Conservation (phyloP, 2,888 invertebrate species). For the Latrodectus hesperus region DNA sequence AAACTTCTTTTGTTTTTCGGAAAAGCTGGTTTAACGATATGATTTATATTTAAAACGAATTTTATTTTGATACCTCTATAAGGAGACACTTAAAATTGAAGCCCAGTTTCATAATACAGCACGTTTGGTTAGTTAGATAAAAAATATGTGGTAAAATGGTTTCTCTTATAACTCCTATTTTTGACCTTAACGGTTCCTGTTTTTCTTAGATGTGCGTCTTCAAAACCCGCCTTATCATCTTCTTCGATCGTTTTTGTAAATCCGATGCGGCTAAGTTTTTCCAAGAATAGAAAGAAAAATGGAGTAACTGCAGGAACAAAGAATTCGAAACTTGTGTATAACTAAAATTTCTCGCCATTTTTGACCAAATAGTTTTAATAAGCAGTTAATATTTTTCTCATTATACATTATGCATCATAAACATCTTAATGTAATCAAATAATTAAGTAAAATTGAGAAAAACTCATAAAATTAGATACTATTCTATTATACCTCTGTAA, state of each 20-base stretch:
- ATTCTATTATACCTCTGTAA: no score
- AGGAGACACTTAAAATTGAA: not conserved
- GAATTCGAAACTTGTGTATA: not conserved
- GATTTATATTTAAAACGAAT: no score
- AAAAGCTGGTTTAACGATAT: no score
- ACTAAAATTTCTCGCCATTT: not conserved
- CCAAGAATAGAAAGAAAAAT: conserved; percentile 18
- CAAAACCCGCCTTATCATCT: conserved; percentile 24
- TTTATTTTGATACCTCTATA: not conserved
- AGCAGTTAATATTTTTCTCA: no score
- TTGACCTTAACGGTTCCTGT: conserved; percentile 33
- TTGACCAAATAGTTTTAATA: not conserved
- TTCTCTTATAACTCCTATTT: conserved; percentile 16
- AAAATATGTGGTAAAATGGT: conserved; percentile 41
- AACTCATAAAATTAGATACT: no score
- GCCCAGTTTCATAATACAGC: not conserved
- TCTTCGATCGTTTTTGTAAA: conserved; percentile 55
- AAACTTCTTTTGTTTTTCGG: no score
- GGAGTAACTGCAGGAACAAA: not conserved
- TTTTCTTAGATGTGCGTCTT: conserved; percentile 14
- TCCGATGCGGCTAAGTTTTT: conserved; percentile 39
- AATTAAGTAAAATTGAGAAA: no score
- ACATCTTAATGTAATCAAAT: no score
- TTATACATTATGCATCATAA: no score
- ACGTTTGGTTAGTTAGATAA: conserved; percentile 5